Base-by-base conservation (phyloP, 2,113 vertebrate genomes). In the Bubo scandiacus region DNA sequence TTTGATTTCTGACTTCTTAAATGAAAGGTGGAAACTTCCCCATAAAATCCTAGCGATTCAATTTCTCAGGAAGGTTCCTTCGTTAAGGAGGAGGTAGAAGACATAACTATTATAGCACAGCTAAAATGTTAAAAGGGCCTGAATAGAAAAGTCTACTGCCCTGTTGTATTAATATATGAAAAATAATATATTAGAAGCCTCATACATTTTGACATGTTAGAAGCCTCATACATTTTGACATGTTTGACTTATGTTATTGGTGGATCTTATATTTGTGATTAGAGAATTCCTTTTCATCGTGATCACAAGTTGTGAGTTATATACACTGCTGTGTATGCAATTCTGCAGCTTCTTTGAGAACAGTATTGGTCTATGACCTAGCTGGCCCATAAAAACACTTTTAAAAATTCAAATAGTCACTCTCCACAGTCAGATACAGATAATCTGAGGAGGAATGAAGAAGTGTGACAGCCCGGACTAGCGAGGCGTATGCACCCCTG, bases 1-100 rank as follows among this genome's bases (percentile, higher is more conserved):
- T 94, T 88, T 95, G 55, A 22, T 92, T 89, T 92, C 77, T 66
- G 68, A 78, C 26, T 71, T 92, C 45, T 62, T 54, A 82, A 79
- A 83, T n/a, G 38, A 83, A 88, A 90, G 32, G 45, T 59, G 12
- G 42, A 83, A 90, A 43, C 3, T 49, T 84, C 54, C 36, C 38
- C 43, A 61, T 45, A 71, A 90, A 73, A 47, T 21, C 8, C 30
- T 55, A 29, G 14, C 55, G 27, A 81, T 55, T 88, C 38, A 34
- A 34, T 62, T 88, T 62, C 27, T 79, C 57, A 58, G 38, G 81
- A 47, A 66, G 13, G 4, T 71, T 75, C 18, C 25, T 36, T 88
- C 81, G 43, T 66, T 83, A 52, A 81, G 47, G 21, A 40, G 29
- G 19, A 40, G 21, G 47, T 14, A 36, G n/a, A 58, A 79, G 15